A percentile compares a stretch with the other conserved stretches of the same genome.
These are phyloP conservation scores for Nannospalax galili DNA, from an alignment of 2,113 vertebrate genomes.

Conservation along the genomic window DNA sequence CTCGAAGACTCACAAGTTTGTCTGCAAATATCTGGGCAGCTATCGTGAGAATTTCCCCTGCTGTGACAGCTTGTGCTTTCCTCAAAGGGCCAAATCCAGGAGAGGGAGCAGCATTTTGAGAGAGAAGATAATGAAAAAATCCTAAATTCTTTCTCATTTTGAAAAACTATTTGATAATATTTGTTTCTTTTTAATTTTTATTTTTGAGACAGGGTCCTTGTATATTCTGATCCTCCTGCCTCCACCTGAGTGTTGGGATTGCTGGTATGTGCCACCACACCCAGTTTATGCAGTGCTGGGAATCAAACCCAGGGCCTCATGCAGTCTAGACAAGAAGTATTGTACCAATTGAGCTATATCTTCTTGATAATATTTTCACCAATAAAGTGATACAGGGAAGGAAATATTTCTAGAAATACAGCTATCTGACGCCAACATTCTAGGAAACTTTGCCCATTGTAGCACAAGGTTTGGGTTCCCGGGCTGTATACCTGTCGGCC, in stretches of 20 bases:
- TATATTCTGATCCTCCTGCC: background rate
- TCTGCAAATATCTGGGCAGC: background rate
- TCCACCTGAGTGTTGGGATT: background rate
- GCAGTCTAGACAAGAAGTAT: background rate
- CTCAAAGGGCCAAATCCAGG: background rate
- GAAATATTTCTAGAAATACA: background rate
- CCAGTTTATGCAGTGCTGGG: background rate
- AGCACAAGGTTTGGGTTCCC: slow-evolving; percentile 24
- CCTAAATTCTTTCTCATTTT: background rate
- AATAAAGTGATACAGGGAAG: slow-evolving; percentile 37
- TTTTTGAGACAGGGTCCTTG: background rate
- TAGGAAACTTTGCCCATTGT: background rate
- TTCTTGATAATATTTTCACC: background rate
- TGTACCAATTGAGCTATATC: background rate
- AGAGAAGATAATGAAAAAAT: background rate
- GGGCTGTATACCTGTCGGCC: slow-evolving; percentile 83
- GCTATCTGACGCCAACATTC: background rate
- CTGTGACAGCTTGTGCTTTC: background rate
- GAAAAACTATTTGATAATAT: slow-evolving; percentile 15
- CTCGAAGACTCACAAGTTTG: background rate
- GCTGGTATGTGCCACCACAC: background rate
- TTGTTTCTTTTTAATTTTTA: background rate
- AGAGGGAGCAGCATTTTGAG: background rate
- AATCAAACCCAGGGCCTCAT: background rate
- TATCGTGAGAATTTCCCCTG: background rate